Base-by-base conservation (phyloP, 2,888 invertebrate genomes). In the Ophion ellenae region DNA sequence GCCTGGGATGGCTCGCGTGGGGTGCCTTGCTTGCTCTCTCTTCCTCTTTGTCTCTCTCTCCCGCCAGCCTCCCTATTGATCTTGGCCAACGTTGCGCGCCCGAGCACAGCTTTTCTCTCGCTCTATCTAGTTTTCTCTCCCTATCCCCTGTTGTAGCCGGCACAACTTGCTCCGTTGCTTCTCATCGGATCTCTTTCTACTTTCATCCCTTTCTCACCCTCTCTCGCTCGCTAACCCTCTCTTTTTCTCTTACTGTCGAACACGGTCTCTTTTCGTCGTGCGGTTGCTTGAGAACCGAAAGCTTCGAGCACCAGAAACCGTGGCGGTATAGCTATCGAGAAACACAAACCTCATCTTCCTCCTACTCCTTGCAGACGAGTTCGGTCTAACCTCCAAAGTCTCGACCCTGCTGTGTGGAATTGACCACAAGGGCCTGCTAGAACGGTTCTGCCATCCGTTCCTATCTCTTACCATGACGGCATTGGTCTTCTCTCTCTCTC, bases 21-120 rank as follows among this genome's bases (percentile, higher is more conserved):
- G 83, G 81, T 69, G 77, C 81, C 86, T 69, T 40, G 24, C 67
- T 75, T 67, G 71, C 71, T 47, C 61, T 45, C 59, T 59, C 78
- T 57, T 61, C 28, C 47, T 47, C 47, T 47, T 4, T 47, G 1
- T 11, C 74, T 74, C 32, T 64, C 76, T 32, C 70, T 70, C 78
- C 71, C 64, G 59, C 78, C 81, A 82, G 89, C 89, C 90, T 90
- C 90, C 90, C 92, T 93, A 93, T 93, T 92, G 92, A 93, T 93
- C 92, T 92, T 92, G 92, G 93, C 89, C 89, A 90, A 90, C 90
- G 90, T 92, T 89, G 90, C 90, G 90, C 87, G 87, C 88, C 88
- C 87, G 89, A 90, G 90, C 89, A 87, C 88, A 88, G 77, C 85
- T 61, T 84, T 86, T 78, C 83, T 86, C 86, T 79, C 85, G 75